Evolutionary conservation across 2,797 vertebrate species (phyloP).

Genomic region (Falco columbarius): DNA sequence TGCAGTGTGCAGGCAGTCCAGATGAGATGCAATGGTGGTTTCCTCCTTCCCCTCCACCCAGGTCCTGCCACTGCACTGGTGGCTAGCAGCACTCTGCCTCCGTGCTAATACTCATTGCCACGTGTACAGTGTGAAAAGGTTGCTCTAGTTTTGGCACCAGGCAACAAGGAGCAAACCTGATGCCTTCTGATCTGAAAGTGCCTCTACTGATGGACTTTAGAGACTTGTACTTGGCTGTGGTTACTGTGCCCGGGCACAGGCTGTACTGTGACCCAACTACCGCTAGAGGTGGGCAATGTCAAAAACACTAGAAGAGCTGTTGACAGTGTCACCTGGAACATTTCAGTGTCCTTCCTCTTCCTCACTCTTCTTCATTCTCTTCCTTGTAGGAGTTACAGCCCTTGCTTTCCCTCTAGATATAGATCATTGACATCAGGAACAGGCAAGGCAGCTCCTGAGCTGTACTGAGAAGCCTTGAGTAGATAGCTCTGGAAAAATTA

Average conservation of each 20-base stretch:
- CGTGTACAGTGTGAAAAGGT: not conserved
- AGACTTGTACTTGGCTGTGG: not conserved
- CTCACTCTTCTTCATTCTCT: not conserved
- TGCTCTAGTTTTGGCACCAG: not conserved
- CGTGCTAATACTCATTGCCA: not conserved
- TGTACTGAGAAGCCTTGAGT: not conserved
- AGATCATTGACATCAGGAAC: not conserved
- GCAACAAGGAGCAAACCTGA: not conserved
- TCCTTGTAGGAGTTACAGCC: not conserved
- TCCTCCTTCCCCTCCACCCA: not conserved
- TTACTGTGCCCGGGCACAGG: not conserved
- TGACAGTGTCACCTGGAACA: not conserved
- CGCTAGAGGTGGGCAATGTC: not conserved
- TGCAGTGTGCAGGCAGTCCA: not conserved
- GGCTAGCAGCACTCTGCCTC: not conserved
- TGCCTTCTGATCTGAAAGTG: not conserved
- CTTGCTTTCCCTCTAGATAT: not conserved
- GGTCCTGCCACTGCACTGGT: not conserved
- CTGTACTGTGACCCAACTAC: not conserved
- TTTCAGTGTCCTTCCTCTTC: not conserved
- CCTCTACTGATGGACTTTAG: not conserved
- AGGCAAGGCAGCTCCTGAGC: not conserved
- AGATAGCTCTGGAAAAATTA: not conserved
- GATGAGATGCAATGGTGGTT: not conserved
- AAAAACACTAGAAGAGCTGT: not conserved